Conservation (phyloP, 1,140 invertebrate species). For the Diuraphis noxia region DNA sequence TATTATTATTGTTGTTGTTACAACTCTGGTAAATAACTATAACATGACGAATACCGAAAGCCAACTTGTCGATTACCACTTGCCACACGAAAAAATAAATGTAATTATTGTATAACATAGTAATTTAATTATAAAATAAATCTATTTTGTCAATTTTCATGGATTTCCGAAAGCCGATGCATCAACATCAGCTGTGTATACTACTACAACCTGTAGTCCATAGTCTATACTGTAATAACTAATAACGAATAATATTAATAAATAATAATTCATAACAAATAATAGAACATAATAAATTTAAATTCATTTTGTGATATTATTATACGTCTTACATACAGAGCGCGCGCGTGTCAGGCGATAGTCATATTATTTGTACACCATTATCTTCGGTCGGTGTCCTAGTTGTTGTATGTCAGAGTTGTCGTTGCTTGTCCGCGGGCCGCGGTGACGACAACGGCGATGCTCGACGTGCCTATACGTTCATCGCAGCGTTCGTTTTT, state of each 20-base stretch:
- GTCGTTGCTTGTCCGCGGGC: background rate
- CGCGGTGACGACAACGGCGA: background rate
- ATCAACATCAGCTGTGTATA: too few relatives aligned
- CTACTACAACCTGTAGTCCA: too few relatives aligned
- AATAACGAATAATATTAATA: too few relatives aligned
- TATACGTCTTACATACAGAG: background rate
- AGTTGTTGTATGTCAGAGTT: background rate
- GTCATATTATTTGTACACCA: background rate
- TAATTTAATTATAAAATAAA: background rate
- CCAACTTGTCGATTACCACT: background rate
- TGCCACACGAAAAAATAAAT: background rate
- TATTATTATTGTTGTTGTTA: too few relatives aligned
- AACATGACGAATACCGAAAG: background rate
- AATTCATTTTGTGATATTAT: too few relatives aligned
- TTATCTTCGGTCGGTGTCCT: background rate
- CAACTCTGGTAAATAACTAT: background rate
- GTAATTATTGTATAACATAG: background rate
- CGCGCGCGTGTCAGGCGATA: background rate
- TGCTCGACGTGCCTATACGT: constrained; percentile 24
- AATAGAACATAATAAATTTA: too few relatives aligned
- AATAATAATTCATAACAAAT: too few relatives aligned
- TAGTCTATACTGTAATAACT: too few relatives aligned
- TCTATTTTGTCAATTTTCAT: too few relatives aligned
- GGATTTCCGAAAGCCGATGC: too few relatives aligned
- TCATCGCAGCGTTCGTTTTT: constrained; percentile 1